A percentile compares a stretch with the other conserved stretches of the same genome.
Conservation (phyloP, 2,113 vertebrate genomes). For the Actenoides lindsayi region DNA sequence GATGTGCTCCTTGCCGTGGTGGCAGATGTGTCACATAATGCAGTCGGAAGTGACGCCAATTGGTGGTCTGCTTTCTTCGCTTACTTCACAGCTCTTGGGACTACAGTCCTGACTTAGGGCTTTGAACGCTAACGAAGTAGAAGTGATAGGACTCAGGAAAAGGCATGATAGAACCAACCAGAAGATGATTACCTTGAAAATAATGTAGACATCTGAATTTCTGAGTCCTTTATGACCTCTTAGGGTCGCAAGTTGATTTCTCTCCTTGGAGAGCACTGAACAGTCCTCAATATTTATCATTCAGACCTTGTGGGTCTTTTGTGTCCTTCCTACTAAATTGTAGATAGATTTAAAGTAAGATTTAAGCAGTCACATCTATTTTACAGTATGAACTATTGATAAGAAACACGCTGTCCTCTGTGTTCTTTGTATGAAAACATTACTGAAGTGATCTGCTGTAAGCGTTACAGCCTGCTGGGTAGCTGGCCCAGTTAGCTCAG, state of each 20-base stretch:
- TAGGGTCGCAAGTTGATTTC: neutral
- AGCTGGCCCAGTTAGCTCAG: neutral
- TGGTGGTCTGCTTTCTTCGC: neutral
- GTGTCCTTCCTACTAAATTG: neutral
- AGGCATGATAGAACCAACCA: neutral
- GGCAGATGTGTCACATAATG: accelerated
- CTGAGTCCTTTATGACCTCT: neutral
- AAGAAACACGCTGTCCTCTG: neutral
- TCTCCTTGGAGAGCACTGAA: neutral
- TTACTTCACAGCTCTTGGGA: neutral
- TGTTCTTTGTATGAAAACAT: neutral
- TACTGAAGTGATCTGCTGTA: neutral
- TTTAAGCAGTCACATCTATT: neutral
- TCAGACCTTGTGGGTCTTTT: neutral
- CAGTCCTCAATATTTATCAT: neutral
- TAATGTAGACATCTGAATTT: neutral
- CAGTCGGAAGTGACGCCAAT: accelerated
- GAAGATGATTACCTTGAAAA: neutral
- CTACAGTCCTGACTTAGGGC: neutral
- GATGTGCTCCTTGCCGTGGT: neutral
- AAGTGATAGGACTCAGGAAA: neutral
- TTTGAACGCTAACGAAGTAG: neutral
- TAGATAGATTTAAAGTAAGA: neutral
- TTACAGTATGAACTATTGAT: neutral
- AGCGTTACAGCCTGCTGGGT: neutral